Conservation (phyloP, 1,140 invertebrate genomes). For the Tribolium castaneum region DNA sequence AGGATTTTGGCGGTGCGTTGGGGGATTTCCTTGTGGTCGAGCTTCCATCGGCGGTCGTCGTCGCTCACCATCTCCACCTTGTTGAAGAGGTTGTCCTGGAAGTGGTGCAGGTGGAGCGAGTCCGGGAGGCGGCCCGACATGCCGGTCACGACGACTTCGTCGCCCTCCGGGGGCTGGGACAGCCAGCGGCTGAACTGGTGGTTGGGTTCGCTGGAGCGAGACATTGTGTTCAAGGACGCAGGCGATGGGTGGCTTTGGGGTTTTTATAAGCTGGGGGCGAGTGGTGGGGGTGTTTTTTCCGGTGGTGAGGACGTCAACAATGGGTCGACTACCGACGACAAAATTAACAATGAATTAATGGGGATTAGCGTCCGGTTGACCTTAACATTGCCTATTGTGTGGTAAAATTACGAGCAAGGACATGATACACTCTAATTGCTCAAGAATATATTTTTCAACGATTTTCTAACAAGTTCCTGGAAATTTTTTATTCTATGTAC, state of each 20-base stretch:
- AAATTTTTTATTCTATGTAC: no score
- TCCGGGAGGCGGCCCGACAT: background rate
- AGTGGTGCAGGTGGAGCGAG: background rate
- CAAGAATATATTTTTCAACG: no score
- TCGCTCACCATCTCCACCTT: background rate
- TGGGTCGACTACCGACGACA: background rate
- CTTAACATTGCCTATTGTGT: background rate
- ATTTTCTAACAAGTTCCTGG: no score
- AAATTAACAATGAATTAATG: background rate
- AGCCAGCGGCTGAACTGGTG: background rate
- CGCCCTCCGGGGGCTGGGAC: background rate
- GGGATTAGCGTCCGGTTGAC: background rate
- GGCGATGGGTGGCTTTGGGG: background rate
- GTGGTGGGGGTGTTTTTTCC: background rate
- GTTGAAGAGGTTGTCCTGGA: background rate
- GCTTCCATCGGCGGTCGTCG: conserved; percentile 83
- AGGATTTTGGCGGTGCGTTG: conserved; percentile 83
- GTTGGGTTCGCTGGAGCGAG: background rate
- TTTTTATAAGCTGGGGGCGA: background rate
- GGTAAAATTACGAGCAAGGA: background rate
- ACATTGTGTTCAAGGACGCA: background rate
- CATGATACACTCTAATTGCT: no score
- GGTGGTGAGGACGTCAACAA: background rate
- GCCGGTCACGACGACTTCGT: background rate
- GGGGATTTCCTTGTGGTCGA: conserved; percentile 76